Percentiles rank a stretch among this genome's conserved stretches.
Evolutionary conservation across 2,888 invertebrate genomes (phyloP).

Genomic region (Electrophaes corylata): DNA sequence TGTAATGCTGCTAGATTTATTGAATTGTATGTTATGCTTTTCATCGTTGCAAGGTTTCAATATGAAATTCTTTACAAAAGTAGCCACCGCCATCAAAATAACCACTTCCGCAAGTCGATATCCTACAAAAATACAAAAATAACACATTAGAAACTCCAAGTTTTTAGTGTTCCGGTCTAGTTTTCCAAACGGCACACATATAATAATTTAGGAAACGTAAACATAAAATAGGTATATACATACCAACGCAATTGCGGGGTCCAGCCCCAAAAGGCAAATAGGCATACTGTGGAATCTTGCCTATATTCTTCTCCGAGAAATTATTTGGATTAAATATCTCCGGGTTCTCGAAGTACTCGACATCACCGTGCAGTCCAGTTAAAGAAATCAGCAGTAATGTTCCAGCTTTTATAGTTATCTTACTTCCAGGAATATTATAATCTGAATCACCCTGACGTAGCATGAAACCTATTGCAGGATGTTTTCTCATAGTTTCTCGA

Average conservation of each 20-base stretch:
- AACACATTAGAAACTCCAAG: too few relatives aligned
- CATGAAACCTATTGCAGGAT: slow-evolving; percentile 40
- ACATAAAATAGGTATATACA: slow-evolving; percentile 19
- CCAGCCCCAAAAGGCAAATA: slow-evolving; percentile 43
- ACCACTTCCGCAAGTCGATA: slow-evolving; percentile 50
- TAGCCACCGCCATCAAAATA: slow-evolving; percentile 44
- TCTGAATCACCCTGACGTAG: slow-evolving; percentile 18
- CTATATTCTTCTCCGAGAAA: slow-evolving; percentile 42
- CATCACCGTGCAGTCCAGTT: slow-evolving; percentile 48
- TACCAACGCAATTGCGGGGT: slow-evolving; percentile 57
- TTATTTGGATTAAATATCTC: slow-evolving; percentile 52
- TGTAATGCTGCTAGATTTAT: slow-evolving; percentile 15
- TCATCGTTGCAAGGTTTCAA: slow-evolving; percentile 20
- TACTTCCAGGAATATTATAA: slow-evolving; percentile 39
- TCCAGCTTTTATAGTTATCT: slow-evolving; percentile 45
- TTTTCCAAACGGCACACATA: too few relatives aligned
- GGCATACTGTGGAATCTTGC: slow-evolving; percentile 37
- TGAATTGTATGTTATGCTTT: slow-evolving; percentile 16
- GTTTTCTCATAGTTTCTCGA: slow-evolving; percentile 45
- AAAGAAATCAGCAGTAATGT: slow-evolving; percentile 37
- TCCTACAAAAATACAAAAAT: slow-evolving; percentile 38
- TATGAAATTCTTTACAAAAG: slow-evolving; percentile 44
- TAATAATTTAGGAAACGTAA: neutral
- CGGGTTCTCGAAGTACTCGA: slow-evolving; percentile 50
- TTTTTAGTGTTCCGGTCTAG: too few relatives aligned